Evolutionary conservation across 1,140 invertebrate species (phyloP), one percentile per base, ranked within the genome.

Genomic region (Hestina assimilis): DNA sequence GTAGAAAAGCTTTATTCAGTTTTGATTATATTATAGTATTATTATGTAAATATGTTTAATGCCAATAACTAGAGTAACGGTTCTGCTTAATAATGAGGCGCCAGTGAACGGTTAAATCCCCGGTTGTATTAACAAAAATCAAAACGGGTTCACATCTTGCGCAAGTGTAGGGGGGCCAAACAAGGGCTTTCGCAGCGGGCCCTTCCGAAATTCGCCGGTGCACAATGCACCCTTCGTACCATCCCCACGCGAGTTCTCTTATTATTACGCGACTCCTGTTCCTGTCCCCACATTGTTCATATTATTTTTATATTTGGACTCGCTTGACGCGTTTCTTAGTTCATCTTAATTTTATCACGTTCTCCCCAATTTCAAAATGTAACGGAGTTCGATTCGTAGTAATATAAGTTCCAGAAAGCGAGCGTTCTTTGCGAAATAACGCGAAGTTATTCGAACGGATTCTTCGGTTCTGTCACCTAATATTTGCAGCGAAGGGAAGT

Each of bases 161-260:
- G 81, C 83, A 86, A 87, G 78, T 87, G 76, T 76, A 79, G 74
- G 84, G 82, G 83, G 80, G 77, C 73, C 69, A 76, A 84, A 84
- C 79, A 83, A 83, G 84, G 81, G 83, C 72, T 79, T 82, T 79
- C 51, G 68, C 70, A 72, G 66, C 80, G 83, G 75, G 73, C 84
- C 82, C 82, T 85, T 83, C 82, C 82, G 72, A 87, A 87, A 72
- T 87, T 85, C 73, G 82, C 74, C 84, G 82, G 79, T 85, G 84
- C 82, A 87, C 84, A 87, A 87, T 85, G 84, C 84, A 86, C 84
- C 82, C 84, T 87, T 71, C 81, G 82, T 81, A 81, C 77, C 82
- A 87, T 87, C 84, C 84, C 84, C 84, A 87, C 84, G 84, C 82
- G 71, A 75, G 75, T 74, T 81, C 80, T 79, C 76, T 83, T 85